Conservation (phyloP, 2,113 vertebrate genomes). For the Procavia capensis region DNA sequence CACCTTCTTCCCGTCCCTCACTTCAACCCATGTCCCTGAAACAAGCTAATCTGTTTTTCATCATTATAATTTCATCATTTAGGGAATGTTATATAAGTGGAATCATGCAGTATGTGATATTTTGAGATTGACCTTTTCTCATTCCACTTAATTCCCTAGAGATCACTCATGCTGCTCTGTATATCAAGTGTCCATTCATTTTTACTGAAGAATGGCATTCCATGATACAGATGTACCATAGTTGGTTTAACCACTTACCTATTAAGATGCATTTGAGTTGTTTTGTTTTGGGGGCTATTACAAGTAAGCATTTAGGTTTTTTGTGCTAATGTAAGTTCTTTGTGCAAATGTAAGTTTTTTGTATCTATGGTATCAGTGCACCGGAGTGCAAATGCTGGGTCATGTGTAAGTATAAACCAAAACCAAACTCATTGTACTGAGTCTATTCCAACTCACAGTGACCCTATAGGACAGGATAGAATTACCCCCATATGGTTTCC, state of each 20-base stretch:
- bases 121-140: conserved; percentile 37
- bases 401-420: neutral
- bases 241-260: conserved; percentile 22
- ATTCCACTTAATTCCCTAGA: neutral
- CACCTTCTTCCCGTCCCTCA: neutral
- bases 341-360: neutral
- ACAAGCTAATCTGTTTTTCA: conserved; percentile 10
- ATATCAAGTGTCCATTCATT: neutral
- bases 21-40: neutral
- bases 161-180: neutral
- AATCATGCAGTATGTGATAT: neutral
- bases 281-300: conserved; percentile 1
- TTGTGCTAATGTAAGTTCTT: neutral
- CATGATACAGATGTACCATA: conserved; percentile 1
- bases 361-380: neutral
- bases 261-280: neutral
- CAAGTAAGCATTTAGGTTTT: conserved; percentile 1
- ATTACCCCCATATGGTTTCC: too few species aligned
- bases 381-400: neutral
- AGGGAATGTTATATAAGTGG: too few species aligned
- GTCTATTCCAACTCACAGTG: too few species aligned
- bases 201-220: conserved; percentile 20
- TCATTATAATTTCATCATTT: neutral
- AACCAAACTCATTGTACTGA: too few species aligned
- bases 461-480: too few species aligned